These are phyloP conservation scores for Arizona elegans DNA, from an alignment of 2,113 vertebrate species.

Conservation along the genomic window DNA sequence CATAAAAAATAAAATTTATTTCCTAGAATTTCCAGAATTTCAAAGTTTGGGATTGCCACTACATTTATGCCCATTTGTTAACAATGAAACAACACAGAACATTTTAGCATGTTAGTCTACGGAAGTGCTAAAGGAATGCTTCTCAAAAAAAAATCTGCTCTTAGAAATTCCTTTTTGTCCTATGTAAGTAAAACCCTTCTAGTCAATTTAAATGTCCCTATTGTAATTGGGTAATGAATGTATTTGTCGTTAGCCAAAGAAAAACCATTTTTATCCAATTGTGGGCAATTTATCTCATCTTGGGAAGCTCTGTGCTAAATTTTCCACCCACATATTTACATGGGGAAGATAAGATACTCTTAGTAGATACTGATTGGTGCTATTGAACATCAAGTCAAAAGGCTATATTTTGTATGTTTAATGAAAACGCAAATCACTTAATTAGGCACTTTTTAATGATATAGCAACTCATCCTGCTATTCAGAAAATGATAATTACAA, in stretches of 20 bases:
- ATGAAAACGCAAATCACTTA: not conserved
- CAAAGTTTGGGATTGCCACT: not conserved
- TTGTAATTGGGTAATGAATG: not conserved
- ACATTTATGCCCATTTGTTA: not conserved
- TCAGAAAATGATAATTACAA: not conserved
- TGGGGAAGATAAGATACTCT: not conserved
- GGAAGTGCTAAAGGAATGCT: not conserved
- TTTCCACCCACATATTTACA: not conserved
- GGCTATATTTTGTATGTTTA: not conserved
- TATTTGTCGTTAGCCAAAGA: not conserved
- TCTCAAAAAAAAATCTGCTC: not conserved
- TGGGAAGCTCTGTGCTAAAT: not conserved
- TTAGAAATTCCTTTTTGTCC: not conserved
- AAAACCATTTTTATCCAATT: not conserved
- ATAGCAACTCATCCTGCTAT: not conserved
- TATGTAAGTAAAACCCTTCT: not conserved
- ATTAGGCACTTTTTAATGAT: not conserved
- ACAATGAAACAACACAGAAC: not conserved
- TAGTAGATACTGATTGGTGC: not conserved
- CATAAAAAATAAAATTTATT: not conserved
- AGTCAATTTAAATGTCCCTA: not conserved
- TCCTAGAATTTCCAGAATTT: not conserved
- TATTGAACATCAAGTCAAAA: not conserved
- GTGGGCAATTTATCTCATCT: not conserved
- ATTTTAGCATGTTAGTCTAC: not conserved